Evolutionary conservation across 2,888 invertebrate genomes (phyloP).

Genomic region (Mesopsocus fuscifrons): DNA sequence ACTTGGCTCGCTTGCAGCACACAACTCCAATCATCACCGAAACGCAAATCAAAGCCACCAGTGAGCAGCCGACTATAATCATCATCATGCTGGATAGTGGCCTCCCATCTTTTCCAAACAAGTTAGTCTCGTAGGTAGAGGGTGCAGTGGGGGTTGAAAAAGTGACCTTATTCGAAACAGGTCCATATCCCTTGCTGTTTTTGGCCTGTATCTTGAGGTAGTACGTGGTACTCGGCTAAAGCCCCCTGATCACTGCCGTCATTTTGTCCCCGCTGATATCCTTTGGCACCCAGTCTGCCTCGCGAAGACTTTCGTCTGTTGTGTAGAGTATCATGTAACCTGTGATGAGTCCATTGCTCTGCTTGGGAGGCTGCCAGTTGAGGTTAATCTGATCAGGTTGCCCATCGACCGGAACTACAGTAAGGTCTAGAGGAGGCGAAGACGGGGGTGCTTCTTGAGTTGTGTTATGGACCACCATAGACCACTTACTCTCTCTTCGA

Average conservation of each 20-base stretch:
- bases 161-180: conserved; percentile 56
- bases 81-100: not conserved
- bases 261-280: conserved; percentile 67
- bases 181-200: conserved; percentile 75
- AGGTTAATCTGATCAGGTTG: conserved; percentile 54
- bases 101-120: no score
- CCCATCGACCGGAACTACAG: conserved; percentile 44
- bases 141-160: conserved; percentile 41
- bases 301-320: conserved; percentile 49
- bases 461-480: conserved; percentile 81
- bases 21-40: not conserved
- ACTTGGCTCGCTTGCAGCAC: conserved; percentile 1
- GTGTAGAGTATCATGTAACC: conserved; percentile 88
- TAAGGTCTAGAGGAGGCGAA: conserved; percentile 74
- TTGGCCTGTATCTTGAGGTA: conserved; percentile 88
- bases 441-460: conserved; percentile 71
- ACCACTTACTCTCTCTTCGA: conserved; percentile 77
- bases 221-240: conserved; percentile 73
- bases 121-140: not conserved
- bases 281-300: conserved; percentile 74
- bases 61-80: conserved; percentile 1
- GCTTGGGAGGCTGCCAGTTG: conserved; percentile 77
- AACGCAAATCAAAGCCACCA: not conserved
- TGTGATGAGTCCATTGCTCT: conserved; percentile 66
- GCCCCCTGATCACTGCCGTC: conserved; percentile 54